These are phyloP conservation scores for Himalopsyche tibetana DNA, from an alignment of 2,888 invertebrate species.

Conservation along the genomic window DNA sequence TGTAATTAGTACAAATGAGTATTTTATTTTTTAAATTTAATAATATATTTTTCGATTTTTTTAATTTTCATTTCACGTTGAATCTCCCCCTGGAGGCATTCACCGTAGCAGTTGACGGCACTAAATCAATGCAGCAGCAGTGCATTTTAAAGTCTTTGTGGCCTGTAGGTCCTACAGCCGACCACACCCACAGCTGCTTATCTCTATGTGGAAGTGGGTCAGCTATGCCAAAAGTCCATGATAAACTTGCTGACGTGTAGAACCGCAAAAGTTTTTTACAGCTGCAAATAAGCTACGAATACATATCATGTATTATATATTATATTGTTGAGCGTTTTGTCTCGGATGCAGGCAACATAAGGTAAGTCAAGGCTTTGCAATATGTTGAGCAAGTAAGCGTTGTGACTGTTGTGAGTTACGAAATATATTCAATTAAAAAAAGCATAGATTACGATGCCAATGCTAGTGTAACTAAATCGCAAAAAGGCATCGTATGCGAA, in stretches of 20 bases:
- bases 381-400: background rate
- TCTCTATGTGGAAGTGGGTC: constrained; percentile 57
- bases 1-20: too few relatives aligned
- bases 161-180: background rate
- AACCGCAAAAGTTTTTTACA: constrained; percentile 1
- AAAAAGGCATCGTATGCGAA: too few relatives aligned
- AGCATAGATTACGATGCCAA: too few relatives aligned
- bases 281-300: background rate
- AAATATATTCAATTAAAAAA: background rate
- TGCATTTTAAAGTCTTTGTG: constrained; percentile 14
- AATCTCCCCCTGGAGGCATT: background rate
- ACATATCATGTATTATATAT: background rate
- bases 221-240: constrained; percentile 62
- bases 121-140: constrained; percentile 32
- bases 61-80: background rate
- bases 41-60: background rate
- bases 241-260: constrained; percentile 51
- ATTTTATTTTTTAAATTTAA: too few relatives aligned
- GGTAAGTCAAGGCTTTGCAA: background rate
- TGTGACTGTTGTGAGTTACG: background rate
- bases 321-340: background rate
- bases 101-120: background rate
- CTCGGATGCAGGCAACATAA: background rate
- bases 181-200: constrained; percentile 31
- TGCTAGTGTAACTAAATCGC: too few relatives aligned